These are phyloP conservation scores for Dorcus parallelipipedus DNA, from an alignment of 2,888 invertebrate genomes.

Conservation along the genomic window DNA sequence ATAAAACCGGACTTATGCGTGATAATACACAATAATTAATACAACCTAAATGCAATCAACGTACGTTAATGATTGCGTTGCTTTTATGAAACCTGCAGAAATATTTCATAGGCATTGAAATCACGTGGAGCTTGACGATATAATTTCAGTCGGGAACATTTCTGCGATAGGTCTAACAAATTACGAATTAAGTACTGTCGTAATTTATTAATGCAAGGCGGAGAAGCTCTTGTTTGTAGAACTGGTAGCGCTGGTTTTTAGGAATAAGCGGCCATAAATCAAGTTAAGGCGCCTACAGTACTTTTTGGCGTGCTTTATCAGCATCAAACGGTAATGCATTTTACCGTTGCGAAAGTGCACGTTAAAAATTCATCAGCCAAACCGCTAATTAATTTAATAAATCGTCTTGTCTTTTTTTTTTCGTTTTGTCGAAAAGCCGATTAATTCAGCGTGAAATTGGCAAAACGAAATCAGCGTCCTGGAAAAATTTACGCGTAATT, in stretches of 20 bases:
- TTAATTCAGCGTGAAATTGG: too few relatives aligned
- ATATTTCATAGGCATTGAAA: too few relatives aligned
- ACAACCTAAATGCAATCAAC: too few relatives aligned
- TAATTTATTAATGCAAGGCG: neutral
- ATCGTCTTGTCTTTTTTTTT: too few relatives aligned
- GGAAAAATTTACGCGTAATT: too few relatives aligned
- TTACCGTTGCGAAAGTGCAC: neutral
- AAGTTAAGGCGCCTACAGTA: neutral
- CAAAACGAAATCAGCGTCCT: too few relatives aligned
- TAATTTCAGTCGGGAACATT: neutral
- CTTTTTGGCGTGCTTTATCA: neutral
- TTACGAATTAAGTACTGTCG: slow-evolving; percentile 1
- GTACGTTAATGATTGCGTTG: too few relatives aligned
- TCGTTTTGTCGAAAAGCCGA: too few relatives aligned
- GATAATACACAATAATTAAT: too few relatives aligned
- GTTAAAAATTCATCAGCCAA: neutral
- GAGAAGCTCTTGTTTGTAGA: neutral
- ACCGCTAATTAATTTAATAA: neutral
- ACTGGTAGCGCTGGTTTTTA: slow-evolving; percentile 2
- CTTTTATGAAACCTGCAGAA: too few relatives aligned
- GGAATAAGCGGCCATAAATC: neutral
- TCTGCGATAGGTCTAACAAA: neutral
- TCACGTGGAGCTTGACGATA: neutral
- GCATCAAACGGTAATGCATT: neutral
- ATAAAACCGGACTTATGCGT: too few relatives aligned